Percentiles rank a stretch among this genome's conserved stretches.
Conservation (phyloP, 2,113 vertebrate genomes). For the Lepisosteus oculatus region DNA sequence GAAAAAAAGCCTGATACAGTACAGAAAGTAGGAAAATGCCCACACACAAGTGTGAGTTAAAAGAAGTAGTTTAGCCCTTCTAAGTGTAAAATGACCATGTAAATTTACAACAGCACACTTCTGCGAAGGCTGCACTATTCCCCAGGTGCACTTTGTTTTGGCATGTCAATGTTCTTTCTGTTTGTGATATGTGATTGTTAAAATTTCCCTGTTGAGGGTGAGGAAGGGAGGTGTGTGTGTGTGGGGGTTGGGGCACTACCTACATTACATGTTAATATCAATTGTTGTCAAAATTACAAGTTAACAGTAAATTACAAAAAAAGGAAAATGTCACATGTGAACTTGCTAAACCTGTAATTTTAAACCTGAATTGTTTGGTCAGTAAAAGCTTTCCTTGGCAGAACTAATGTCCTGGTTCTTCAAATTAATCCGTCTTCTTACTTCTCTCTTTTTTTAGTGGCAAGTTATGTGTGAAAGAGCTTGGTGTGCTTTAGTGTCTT, state of each 20-base stretch:
- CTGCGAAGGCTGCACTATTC: neutral
- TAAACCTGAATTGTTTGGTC: constrained; percentile 54
- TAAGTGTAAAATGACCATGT: too few relatives aligned
- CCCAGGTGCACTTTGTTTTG: constrained; percentile 41
- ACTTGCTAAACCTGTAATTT: constrained; percentile 51
- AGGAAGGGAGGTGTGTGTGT: neutral
- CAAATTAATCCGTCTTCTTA: constrained; percentile 11
- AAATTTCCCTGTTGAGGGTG: neutral
- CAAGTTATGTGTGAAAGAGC: too few relatives aligned
- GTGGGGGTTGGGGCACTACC: neutral
- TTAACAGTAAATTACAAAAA: constrained; percentile 33
- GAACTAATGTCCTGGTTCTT: constrained; percentile 17
- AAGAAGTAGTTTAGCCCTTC: too few relatives aligned
- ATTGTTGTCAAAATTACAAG: constrained; percentile 30
- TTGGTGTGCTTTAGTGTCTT: neutral
- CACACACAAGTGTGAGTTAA: too few relatives aligned
- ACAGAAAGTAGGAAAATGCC: too few relatives aligned
- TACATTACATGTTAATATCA: constrained; percentile 35
- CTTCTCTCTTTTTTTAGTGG: neutral
- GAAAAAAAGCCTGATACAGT: too few relatives aligned
- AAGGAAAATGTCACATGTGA: constrained; percentile 18
- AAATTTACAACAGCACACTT: too few relatives aligned
- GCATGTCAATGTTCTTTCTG: constrained; percentile 39
- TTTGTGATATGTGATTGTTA: constrained; percentile 17
- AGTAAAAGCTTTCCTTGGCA: constrained; percentile 60